phyloP scores from a whole-genome alignment of 2,797 vertebrate species.

The Taeniopygia guttata region DNA sequence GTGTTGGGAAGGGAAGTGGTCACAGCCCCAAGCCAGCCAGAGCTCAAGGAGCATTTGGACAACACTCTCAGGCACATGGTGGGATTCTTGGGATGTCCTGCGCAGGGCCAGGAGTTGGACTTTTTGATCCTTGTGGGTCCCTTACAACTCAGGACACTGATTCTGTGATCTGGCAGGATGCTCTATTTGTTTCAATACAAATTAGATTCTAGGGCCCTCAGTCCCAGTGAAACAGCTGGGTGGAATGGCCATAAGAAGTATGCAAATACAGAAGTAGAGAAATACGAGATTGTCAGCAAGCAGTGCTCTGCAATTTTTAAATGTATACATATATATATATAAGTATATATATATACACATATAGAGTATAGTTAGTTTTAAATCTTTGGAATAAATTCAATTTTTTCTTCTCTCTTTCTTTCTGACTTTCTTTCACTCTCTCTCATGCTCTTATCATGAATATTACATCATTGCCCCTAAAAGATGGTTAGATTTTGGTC shows the following conservation, averaged over 20 bases:
- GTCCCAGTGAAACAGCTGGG: slow-evolving; percentile 67
- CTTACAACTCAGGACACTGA: background rate
- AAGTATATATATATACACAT: slow-evolving; percentile 71
- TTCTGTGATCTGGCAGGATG: slow-evolving; percentile 39
- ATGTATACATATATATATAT: slow-evolving; percentile 74
- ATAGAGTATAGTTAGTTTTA: slow-evolving; percentile 77
- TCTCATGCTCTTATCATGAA: slow-evolving; percentile 52
- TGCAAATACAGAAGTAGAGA: slow-evolving; percentile 76
- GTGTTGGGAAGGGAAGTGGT: background rate
- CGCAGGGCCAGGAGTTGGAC: background rate
- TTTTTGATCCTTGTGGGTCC: background rate
- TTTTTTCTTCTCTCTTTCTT: slow-evolving; percentile 43
- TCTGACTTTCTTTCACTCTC: slow-evolving; percentile 22
- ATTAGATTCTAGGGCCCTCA: slow-evolving; percentile 43
- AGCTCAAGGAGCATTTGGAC: slow-evolving; percentile 16
- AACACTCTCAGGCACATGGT: background rate
- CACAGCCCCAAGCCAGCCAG: background rate
- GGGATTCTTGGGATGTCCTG: background rate
- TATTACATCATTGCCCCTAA: slow-evolving; percentile 68
- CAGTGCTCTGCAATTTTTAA: slow-evolving; percentile 75
- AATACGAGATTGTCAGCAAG: slow-evolving; percentile 83
- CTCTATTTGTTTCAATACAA: slow-evolving; percentile 69
- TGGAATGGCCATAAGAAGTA: slow-evolving; percentile 75
- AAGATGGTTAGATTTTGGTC: slow-evolving; percentile 76
- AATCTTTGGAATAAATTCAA: slow-evolving; percentile 83